phyloP scores from a whole-genome alignment of 2,113 vertebrate genomes.

The Proterorhinus semilunaris region DNA sequence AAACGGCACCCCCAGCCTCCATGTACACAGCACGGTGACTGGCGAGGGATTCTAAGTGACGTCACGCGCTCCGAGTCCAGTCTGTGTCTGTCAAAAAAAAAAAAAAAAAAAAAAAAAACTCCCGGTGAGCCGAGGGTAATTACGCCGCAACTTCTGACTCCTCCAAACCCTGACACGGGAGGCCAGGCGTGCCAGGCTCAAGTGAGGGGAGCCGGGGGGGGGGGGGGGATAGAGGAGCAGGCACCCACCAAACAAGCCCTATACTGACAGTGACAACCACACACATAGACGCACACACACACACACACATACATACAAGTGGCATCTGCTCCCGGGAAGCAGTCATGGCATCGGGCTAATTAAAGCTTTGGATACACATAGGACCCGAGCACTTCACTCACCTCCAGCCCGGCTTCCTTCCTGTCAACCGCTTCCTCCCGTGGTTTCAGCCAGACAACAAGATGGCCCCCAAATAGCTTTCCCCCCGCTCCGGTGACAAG shows the following conservation, averaged over 20 bases:
- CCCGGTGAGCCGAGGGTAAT: constrained; percentile 65
- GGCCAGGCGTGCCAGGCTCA: constrained; percentile 74
- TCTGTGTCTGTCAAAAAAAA: not conserved
- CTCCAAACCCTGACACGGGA: constrained; percentile 70
- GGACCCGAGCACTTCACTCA: constrained; percentile 90
- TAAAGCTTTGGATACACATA: constrained; percentile 71
- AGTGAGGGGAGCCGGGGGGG: constrained; percentile 68
- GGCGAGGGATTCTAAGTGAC: not conserved
- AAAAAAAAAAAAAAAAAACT: not conserved
- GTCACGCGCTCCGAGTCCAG: not conserved
- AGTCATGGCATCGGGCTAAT: constrained; percentile 70
- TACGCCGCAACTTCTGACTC: constrained; percentile 66
- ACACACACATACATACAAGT: constrained; percentile 51
- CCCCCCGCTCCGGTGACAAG: constrained; percentile 62
- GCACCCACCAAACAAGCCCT: constrained; percentile 77
- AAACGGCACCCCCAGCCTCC: not conserved
- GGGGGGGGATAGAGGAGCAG: constrained; percentile 74
- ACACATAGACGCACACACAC: too few relatives aligned
- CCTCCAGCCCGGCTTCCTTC: constrained; percentile 84
- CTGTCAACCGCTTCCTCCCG: constrained; percentile 92
- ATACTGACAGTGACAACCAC: constrained; percentile 81
- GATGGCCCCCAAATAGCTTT: constrained; percentile 69
- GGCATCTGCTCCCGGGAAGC: constrained; percentile 72
- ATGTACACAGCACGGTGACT: not conserved
- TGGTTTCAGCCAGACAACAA: constrained; percentile 67